Conservation (phyloP, 2,113 vertebrate genomes). For the Dascyllus trimaculatus region DNA sequence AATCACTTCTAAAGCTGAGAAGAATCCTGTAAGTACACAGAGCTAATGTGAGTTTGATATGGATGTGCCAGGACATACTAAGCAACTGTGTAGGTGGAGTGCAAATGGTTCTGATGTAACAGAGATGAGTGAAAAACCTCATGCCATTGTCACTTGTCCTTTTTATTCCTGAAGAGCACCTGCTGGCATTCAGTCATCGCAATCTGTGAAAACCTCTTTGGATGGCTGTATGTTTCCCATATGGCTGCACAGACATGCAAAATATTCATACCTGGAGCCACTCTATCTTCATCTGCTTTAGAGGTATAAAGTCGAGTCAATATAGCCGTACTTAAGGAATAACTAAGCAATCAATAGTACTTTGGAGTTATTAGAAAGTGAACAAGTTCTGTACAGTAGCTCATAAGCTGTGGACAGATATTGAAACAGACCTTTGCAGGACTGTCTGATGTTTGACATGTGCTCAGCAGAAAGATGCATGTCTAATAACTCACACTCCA, state of each 20-base stretch:
- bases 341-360: conserved; percentile 47
- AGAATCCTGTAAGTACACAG: neutral
- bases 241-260: neutral
- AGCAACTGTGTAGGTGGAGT: neutral
- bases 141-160: neutral
- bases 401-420: conserved; percentile 20
- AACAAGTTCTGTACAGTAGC: conserved; percentile 26
- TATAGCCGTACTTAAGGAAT: conserved; percentile 34
- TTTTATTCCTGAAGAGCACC: neutral
- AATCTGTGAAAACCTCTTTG: neutral
- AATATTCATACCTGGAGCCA: conserved; percentile 27
- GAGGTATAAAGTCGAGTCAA: conserved; percentile 39
- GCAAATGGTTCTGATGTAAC: neutral
- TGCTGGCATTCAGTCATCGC: neutral
- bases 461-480: conserved; percentile 21
- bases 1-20: conserved; percentile 9
- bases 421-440: conserved; percentile 4
- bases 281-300: conserved; percentile 39
- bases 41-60: neutral
- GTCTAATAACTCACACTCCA: conserved; percentile 20
- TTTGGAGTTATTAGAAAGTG: conserved; percentile 41
- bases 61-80: too few species aligned
- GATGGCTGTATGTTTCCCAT: neutral
- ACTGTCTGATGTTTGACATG: conserved; percentile 17
- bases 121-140: neutral